These are phyloP conservation scores for Drosophila albomicans DNA, from an alignment of 1,140 invertebrate genomes.

Conservation along the genomic window DNA sequence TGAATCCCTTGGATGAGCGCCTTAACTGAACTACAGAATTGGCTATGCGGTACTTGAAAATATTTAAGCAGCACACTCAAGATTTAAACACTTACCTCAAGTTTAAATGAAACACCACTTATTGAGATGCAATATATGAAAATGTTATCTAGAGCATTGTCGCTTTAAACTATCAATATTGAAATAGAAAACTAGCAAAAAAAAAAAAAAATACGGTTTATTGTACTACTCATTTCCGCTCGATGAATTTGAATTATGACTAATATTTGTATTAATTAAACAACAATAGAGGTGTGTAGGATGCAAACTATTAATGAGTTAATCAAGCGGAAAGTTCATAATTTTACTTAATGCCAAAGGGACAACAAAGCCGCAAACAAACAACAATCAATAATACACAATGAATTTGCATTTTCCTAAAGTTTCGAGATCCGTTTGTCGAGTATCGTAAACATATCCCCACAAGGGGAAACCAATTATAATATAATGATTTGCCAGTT, in stretches of 20 bases:
- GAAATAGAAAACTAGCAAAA: no score
- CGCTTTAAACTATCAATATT: no score
- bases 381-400: slow-evolving; percentile 31
- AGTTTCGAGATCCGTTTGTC: slow-evolving; percentile 25
- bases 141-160: no score
- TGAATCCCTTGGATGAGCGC: slow-evolving; percentile 29
- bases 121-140: no score
- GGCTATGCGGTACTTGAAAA: slow-evolving; percentile 1
- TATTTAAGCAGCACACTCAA: slow-evolving; percentile 22
- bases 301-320: slow-evolving; percentile 58
- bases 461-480: slow-evolving; percentile 44
- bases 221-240: slow-evolving; percentile 51
- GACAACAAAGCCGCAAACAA: slow-evolving; percentile 40
- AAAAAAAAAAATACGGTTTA: background rate
- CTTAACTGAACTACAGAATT: slow-evolving; percentile 6
- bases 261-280: slow-evolving; percentile 44
- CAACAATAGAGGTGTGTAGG: background rate
- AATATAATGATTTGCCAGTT: slow-evolving; percentile 39
- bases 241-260: slow-evolving; percentile 63
- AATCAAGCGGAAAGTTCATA: slow-evolving; percentile 61
- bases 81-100: background rate
- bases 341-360: slow-evolving; percentile 51
- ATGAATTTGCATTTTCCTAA: slow-evolving; percentile 45
- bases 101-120: background rate
- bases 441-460: slow-evolving; percentile 1